Evolutionary conservation across 2,888 invertebrate species (phyloP), one percentile per base, ranked within the genome.

Genomic region (Brachyptera risi): DNA sequence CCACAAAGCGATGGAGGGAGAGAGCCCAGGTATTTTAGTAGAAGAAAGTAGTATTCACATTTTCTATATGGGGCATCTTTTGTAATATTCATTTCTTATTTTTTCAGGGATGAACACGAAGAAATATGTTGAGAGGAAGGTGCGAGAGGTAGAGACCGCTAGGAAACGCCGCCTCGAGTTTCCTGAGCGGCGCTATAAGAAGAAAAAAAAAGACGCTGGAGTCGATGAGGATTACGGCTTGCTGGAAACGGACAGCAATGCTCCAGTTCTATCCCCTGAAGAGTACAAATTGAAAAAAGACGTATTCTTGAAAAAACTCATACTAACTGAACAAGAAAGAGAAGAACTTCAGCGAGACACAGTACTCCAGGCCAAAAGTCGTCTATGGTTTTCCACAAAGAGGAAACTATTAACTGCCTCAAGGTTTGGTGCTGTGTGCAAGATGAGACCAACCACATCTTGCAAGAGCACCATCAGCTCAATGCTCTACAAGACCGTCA

Each of bases 371-470:
- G 24, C 37, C 4, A 17, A 31, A 17, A 58, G 62, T 24, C 26
- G 7, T 31, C 27, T 44, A 40, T 64, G 64, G 64, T 26, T 44
- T 13, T 35, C 31, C 35, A 27, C 21, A 37, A 58, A 62, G 5
- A 47, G 58, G 7, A 51, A 63, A 44, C 42, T 65, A 13, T 40
- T 66, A 4, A 66, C 66, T 4, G 65, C 66, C 15, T 66, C 65
- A 3, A 60, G 62, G 26, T 68, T 66, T 37, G 66, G 65, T 21
- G 27, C 40, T 9, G 49, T 66, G 23, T 66, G 64, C 51, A 59
- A 58, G 24, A 66, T 59, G 60, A 49, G 58, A 42, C 56, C 26
- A 37, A 60, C 51, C 1, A 66, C 65, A 23, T 59, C 57, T 3
- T 63, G 63, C 54, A 56, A 27, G 17, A 21, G 38, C 9, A 58